A percentile compares a stretch with the other conserved stretches of the same genome.
Conservation (phyloP, 2,888 invertebrate species). For the Carabus problematicus region DNA sequence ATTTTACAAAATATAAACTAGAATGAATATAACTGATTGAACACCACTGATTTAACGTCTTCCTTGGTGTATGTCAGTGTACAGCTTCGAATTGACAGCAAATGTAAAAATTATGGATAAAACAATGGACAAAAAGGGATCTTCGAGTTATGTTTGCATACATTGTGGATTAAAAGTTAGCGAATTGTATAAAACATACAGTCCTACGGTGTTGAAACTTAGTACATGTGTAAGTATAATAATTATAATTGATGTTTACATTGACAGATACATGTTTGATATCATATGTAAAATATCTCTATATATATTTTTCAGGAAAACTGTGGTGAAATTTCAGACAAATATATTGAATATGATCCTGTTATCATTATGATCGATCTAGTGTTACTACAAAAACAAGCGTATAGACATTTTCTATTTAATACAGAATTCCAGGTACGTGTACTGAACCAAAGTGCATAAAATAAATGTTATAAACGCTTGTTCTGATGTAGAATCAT, state of each 20-base stretch:
- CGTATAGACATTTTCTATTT: slow-evolving; percentile 84
- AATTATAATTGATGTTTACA: slow-evolving; percentile 26
- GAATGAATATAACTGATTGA: too few species aligned
- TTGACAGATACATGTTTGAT: slow-evolving; percentile 33
- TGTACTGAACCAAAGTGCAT: slow-evolving; percentile 21
- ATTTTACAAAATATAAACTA: too few species aligned
- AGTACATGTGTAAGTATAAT: slow-evolving; percentile 74
- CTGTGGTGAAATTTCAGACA: slow-evolving; percentile 81
- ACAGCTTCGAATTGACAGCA: not conserved
- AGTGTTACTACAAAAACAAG: slow-evolving; percentile 78
- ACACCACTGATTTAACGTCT: too few species aligned
- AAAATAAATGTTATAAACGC: slow-evolving; percentile 14
- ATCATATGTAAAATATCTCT: slow-evolving; percentile 10
- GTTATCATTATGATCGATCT: slow-evolving; percentile 87
- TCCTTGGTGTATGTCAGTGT: not conserved
- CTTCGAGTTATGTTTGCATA: slow-evolving; percentile 62
- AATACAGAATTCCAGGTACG: slow-evolving; percentile 80
- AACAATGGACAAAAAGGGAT: not conserved
- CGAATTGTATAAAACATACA: slow-evolving; percentile 73
- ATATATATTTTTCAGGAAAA: slow-evolving; percentile 64
- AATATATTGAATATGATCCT: slow-evolving; percentile 91
- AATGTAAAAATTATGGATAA: not conserved
- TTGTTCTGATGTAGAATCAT: slow-evolving; percentile 64
- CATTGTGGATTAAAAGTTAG: slow-evolving; percentile 71
- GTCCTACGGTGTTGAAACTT: slow-evolving; percentile 74